Evolutionary conservation across 2,113 vertebrate species (phyloP).

Genomic region (Erpornis zantholeuca): DNA sequence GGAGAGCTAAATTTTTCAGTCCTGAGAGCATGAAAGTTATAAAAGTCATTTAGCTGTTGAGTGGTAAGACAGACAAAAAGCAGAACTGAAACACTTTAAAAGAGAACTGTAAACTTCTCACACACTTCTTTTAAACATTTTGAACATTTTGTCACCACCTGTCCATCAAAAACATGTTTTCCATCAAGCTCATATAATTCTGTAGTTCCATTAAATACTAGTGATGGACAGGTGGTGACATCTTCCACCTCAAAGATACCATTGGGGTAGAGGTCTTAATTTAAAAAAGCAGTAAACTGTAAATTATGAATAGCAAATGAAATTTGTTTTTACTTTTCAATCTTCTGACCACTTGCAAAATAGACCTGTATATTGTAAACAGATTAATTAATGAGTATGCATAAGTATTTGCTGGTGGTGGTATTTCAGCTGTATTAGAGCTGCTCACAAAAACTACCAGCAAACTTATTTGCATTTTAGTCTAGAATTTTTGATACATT

Average conservation of each 20-base stretch:
- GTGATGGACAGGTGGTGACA: neutral
- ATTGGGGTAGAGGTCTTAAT: neutral
- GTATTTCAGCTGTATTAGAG: neutral
- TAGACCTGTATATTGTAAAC: neutral
- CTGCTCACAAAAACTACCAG: neutral
- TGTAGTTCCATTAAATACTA: neutral
- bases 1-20: slow-evolving; percentile 86
- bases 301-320: neutral
- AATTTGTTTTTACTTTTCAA: neutral
- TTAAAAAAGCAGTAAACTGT: neutral
- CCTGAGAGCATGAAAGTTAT: slow-evolving; percentile 64
- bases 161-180: neutral
- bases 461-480: neutral
- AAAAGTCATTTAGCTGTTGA: neutral
- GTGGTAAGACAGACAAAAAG: neutral
- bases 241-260: neutral
- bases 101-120: neutral
- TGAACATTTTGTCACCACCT: too few species aligned
- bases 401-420: neutral
- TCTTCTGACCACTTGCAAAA: neutral
- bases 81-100: neutral
- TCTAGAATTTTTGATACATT: neutral
- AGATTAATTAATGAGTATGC: neutral
- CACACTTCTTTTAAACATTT: neutral
- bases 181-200: neutral